A percentile compares a stretch with the other conserved stretches of the same genome.
Conservation (phyloP, 2,113 vertebrate genomes). For the Anguilla japonica region DNA sequence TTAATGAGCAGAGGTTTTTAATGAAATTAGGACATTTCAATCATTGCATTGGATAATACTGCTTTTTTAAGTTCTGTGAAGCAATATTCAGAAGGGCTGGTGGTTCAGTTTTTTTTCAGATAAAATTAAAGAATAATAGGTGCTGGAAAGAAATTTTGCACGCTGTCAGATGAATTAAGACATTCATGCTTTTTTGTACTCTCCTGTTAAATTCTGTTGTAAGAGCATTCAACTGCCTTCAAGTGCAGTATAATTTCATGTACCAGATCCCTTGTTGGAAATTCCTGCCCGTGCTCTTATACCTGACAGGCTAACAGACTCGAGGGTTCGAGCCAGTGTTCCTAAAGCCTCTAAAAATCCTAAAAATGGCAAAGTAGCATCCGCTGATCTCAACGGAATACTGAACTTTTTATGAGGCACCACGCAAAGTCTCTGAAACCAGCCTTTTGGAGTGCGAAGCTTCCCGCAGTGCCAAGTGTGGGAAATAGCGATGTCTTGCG, state of each 20-base stretch:
- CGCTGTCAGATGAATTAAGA: slow-evolving; percentile 6
- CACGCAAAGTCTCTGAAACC: background rate
- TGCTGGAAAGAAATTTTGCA: background rate
- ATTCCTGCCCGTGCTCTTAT: background rate
- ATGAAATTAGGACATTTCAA: background rate
- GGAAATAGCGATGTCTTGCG: background rate
- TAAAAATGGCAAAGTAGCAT: background rate
- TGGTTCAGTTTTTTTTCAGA: background rate
- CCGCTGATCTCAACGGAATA: background rate
- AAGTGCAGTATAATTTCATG: background rate
- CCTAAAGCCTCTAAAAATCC: background rate
- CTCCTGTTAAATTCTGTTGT: background rate
- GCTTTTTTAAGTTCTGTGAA: background rate
- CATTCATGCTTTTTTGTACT: background rate
- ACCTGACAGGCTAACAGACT: background rate
- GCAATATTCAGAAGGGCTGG: background rate
- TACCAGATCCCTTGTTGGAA: background rate
- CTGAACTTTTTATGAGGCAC: background rate
- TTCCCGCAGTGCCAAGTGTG: background rate
- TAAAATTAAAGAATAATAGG: background rate
- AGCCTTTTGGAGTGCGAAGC: background rate
- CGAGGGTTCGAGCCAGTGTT: background rate
- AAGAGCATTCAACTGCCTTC: background rate
- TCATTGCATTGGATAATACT: background rate
- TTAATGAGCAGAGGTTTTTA: background rate